Percentiles rank a stretch among this genome's conserved stretches.
Conservation (phyloP, 2,113 vertebrate genomes). For the Phocoena sinus region DNA sequence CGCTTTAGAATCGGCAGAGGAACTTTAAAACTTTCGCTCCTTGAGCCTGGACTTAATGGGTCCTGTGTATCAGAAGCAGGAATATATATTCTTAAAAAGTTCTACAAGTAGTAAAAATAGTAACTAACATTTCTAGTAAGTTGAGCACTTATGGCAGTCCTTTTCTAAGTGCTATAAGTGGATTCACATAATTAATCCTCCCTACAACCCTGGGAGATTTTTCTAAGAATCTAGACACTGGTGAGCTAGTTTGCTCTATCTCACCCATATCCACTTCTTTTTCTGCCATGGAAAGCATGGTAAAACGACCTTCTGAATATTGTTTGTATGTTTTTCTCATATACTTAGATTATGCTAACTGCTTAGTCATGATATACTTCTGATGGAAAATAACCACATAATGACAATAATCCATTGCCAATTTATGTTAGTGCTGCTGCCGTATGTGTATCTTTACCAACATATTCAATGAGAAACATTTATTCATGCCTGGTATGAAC, state of each 20-base stretch:
- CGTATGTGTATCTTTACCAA: neutral
- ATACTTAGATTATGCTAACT: neutral
- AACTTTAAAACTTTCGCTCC: neutral
- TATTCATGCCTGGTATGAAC: neutral
- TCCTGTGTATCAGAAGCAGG: neutral
- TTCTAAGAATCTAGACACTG: neutral
- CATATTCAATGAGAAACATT: neutral
- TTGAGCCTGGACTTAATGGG: neutral
- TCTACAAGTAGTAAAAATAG: neutral
- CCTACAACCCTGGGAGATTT: neutral
- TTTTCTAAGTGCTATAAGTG: neutral
- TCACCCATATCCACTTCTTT: neutral
- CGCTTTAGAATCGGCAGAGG: neutral
- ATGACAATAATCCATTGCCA: neutral
- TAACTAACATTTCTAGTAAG: neutral
- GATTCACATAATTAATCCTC: neutral
- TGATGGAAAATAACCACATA: neutral
- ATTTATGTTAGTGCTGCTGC: neutral
- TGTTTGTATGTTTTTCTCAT: neutral
- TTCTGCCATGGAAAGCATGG: neutral
- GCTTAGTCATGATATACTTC: neutral
- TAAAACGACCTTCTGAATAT: neutral
- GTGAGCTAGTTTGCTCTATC: neutral
- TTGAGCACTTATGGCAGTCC: neutral
- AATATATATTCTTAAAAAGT: neutral